Evolutionary conservation across 2,888 invertebrate species (phyloP).

Genomic region (Amiota minor): DNA sequence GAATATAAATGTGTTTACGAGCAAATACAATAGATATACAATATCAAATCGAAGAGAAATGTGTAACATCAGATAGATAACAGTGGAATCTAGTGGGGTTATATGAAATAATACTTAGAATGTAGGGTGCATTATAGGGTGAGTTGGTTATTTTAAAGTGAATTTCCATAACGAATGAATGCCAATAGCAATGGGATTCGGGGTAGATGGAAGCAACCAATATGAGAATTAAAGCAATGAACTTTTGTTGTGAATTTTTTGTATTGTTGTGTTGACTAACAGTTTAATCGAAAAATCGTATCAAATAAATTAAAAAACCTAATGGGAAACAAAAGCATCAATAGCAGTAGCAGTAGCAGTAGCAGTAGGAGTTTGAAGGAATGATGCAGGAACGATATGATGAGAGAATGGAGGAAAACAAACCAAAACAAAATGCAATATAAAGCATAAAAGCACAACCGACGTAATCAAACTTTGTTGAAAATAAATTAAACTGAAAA

Average conservation of each 20-base stretch:
- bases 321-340: conserved; percentile 6
- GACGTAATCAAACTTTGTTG: conserved; percentile 18
- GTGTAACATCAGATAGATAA: too few relatives aligned
- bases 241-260: too few relatives aligned
- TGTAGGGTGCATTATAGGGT: too few relatives aligned
- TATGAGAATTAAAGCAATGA: too few relatives aligned
- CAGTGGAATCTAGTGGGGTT: too few relatives aligned
- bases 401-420: background rate
- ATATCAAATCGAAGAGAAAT: too few relatives aligned
- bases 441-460: too few relatives aligned
- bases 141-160: background rate
- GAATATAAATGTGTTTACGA: too few relatives aligned
- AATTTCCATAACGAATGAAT: background rate
- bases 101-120: too few relatives aligned
- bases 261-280: background rate
- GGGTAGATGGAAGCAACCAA: too few relatives aligned
- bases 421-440: background rate
- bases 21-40: too few relatives aligned
- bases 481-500: conserved; percentile 25
- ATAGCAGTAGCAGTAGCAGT: background rate
- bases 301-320: conserved; percentile 45
- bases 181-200: too few relatives aligned
- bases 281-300: conserved; percentile 51
- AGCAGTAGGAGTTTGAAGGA: background rate
- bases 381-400: background rate